Conservation (phyloP, 2,888 invertebrate genomes). For the Monoplex corrugatus region DNA sequence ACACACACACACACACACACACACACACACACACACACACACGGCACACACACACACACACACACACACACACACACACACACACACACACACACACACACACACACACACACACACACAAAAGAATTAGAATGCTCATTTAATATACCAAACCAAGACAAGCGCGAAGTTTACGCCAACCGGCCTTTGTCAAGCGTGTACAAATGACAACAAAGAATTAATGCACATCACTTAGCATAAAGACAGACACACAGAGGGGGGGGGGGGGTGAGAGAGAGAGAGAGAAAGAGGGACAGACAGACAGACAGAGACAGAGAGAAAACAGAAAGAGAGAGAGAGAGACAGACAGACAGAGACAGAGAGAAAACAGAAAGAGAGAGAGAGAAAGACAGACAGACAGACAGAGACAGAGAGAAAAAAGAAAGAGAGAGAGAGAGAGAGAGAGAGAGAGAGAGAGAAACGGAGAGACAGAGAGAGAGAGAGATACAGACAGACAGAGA, state of each 20-base stretch:
- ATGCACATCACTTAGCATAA: too few relatives aligned
- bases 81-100: conserved; percentile 42
- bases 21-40: too few relatives aligned
- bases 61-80: conserved; percentile 44
- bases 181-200: not conserved
- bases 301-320: not conserved
- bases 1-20: too few relatives aligned
- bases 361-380: not conserved
- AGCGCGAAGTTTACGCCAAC: too few relatives aligned
- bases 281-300: not conserved
- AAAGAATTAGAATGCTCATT: not conserved
- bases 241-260: not conserved
- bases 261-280: not conserved
- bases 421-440: conserved; percentile 35
- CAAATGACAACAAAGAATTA: too few relatives aligned
- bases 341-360: not conserved
- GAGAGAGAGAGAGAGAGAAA: conserved; percentile 35
- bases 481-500: not conserved
- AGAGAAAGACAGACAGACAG: not conserved
- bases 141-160: not conserved
- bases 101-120: conserved; percentile 45
- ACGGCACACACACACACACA: conserved; percentile 44
- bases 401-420: not conserved
- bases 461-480: conserved; percentile 4
- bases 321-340: not conserved